Percentiles rank a stretch among this genome's conserved stretches.
These are phyloP conservation scores for Hemibagrus wyckioides DNA, from an alignment of 2,113 vertebrate species.

Conservation along the genomic window DNA sequence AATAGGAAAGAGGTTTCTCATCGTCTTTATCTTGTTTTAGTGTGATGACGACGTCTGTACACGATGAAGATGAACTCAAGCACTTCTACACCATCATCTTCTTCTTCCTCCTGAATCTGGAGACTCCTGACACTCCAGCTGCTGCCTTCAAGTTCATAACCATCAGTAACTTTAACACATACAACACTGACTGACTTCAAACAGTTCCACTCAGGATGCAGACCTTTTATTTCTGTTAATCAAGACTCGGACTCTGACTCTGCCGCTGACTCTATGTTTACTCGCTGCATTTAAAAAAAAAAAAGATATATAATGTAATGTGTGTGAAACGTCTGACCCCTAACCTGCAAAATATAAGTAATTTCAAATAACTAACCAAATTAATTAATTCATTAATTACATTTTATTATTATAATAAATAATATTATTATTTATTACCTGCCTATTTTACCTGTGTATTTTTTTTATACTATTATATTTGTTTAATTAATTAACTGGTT, in stretches of 20 bases:
- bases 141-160: neutral
- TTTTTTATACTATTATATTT: too few relatives aligned
- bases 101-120: too few relatives aligned
- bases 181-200: neutral
- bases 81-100: neutral
- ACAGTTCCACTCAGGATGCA: neutral
- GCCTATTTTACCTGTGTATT: too few relatives aligned
- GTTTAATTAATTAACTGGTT: too few relatives aligned
- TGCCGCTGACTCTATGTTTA: too few relatives aligned
- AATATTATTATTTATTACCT: too few relatives aligned
- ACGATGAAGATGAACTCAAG: conserved; percentile 59
- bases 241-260: too few relatives aligned
- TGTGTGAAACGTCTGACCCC: too few relatives aligned
- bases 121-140: neutral
- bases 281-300: too few relatives aligned
- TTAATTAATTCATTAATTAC: too few relatives aligned
- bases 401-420: too few relatives aligned
- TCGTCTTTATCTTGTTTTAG: conserved; percentile 57
- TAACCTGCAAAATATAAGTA: neutral
- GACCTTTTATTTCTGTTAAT: neutral
- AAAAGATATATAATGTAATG: too few relatives aligned
- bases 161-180: neutral
- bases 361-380: neutral
- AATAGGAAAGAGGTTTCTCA: neutral
- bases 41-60: conserved; percentile 71